A percentile compares a stretch with the other conserved stretches of the same genome.
Conservation (phyloP, 2,888 invertebrate genomes). For the Colletes collaris region DNA sequence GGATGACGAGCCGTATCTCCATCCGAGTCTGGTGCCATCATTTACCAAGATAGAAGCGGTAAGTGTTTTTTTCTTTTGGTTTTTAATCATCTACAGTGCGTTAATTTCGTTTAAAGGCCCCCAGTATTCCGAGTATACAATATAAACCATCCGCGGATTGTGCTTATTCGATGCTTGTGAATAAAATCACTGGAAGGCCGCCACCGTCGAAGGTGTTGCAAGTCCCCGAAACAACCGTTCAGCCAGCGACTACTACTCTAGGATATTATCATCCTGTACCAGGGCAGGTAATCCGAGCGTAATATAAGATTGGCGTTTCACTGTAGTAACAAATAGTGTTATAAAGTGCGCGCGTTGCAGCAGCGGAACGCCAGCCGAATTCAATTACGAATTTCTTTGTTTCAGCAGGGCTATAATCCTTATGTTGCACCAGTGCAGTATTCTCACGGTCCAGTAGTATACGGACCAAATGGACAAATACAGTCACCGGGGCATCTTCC, state of each 20-base stretch:
- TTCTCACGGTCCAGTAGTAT: conserved; percentile 80
- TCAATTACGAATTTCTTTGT: not conserved
- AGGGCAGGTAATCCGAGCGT: conserved; percentile 69
- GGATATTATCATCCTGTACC: conserved; percentile 75
- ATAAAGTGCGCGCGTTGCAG: no score
- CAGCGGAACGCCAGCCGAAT: no score
- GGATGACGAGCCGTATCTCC: conserved; percentile 89
- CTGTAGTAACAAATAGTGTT: no score
- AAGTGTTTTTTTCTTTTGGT: conserved; percentile 5
- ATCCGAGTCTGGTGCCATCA: conserved; percentile 90
- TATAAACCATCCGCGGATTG: conserved; percentile 94
- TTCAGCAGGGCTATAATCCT: conserved; percentile 70
- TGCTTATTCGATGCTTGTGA: conserved; percentile 94
- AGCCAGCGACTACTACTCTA: conserved; percentile 69
- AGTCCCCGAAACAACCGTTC: conserved; percentile 67
- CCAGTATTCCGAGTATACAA: conserved; percentile 86
- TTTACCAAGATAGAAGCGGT: conserved; percentile 87
- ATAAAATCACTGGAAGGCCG: conserved; percentile 90
- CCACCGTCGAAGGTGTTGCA: conserved; percentile 75
- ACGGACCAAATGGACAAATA: conserved; percentile 76
- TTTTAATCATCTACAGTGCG: no score
- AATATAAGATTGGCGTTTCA: not conserved
- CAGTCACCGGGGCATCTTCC: conserved; percentile 64
- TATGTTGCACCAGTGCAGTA: conserved; percentile 80
- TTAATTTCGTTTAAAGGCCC: conserved; percentile 83